Percentiles rank a stretch among this genome's conserved stretches.
phyloP scores from a whole-genome alignment of 2,113 vertebrate genomes.

The Perca schrenkii region DNA sequence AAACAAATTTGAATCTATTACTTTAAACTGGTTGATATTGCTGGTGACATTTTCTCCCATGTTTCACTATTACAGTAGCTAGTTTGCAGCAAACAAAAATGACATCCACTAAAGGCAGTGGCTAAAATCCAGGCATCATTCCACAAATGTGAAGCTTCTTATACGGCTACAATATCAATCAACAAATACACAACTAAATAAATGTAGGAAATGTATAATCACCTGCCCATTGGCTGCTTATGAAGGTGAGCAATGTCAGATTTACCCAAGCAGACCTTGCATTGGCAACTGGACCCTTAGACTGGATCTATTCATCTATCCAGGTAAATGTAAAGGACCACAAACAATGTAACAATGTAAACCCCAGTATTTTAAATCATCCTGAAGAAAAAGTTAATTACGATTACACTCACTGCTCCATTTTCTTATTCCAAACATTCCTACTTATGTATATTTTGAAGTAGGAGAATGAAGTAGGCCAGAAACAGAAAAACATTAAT shows the following conservation, averaged over 20 bases:
- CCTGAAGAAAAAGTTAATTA: neutral
- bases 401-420: neutral
- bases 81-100: neutral
- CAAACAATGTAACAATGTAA: neutral
- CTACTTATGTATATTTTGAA: neutral
- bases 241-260: neutral
- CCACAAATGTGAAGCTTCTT: neutral
- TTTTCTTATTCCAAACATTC: neutral
- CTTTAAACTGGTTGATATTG: neutral
- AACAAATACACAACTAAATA: neutral
- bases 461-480: neutral
- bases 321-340: neutral
- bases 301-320: neutral
- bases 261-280: neutral
- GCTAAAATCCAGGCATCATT: neutral
- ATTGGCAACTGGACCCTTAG: neutral
- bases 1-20: neutral
- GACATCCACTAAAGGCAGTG: neutral
- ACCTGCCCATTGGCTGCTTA: neutral
- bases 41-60: neutral
- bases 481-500: neutral
- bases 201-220: neutral
- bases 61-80: neutral
- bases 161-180: neutral
- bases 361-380: neutral